phyloP scores from a whole-genome alignment of 2,888 invertebrate genomes.

The Bembecia ichneumoniformis region DNA sequence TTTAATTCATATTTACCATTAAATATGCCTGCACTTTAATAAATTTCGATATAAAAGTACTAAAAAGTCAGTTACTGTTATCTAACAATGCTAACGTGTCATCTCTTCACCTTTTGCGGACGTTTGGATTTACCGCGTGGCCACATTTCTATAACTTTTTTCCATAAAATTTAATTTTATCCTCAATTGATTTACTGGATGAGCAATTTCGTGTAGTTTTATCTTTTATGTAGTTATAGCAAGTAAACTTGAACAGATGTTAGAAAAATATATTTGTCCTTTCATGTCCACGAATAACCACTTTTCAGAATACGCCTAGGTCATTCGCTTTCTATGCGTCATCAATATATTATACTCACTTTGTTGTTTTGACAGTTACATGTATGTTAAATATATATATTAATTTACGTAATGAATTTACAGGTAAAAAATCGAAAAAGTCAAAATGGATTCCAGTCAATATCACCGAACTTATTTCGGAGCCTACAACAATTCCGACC shows the following conservation, averaged over 20 bases:
- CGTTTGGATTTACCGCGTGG: conserved; percentile 73
- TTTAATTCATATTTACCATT: conserved; percentile 5
- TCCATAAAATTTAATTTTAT: conserved; percentile 6
- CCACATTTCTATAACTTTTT: conserved; percentile 53
- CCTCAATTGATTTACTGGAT: neutral
- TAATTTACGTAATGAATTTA: conserved; percentile 16
- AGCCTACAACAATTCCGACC: conserved; percentile 74
- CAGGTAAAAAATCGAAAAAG: conserved; percentile 90
- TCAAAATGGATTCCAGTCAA: conserved; percentile 86
- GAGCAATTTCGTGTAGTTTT: neutral
- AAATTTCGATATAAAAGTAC: conserved; percentile 3
- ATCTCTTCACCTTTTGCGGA: conserved; percentile 66
- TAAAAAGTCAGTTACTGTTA: conserved; percentile 27
- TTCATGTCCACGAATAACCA: conserved; percentile 46
- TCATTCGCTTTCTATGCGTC: conserved; percentile 63
- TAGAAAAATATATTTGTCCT: conserved; percentile 22
- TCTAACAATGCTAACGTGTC: conserved; percentile 70
- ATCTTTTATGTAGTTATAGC: conserved; percentile 7
- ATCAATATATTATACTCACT: conserved; percentile 41
- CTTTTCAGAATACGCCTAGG: conserved; percentile 60
- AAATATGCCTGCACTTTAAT: conserved; percentile 6
- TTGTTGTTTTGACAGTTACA: conserved; percentile 16
- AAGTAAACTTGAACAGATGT: conserved; percentile 20
- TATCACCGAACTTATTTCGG: conserved; percentile 86
- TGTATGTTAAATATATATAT: conserved; percentile 6